Conservation (phyloP, 2,888 invertebrate genomes). For the Papilio gigon region DNA sequence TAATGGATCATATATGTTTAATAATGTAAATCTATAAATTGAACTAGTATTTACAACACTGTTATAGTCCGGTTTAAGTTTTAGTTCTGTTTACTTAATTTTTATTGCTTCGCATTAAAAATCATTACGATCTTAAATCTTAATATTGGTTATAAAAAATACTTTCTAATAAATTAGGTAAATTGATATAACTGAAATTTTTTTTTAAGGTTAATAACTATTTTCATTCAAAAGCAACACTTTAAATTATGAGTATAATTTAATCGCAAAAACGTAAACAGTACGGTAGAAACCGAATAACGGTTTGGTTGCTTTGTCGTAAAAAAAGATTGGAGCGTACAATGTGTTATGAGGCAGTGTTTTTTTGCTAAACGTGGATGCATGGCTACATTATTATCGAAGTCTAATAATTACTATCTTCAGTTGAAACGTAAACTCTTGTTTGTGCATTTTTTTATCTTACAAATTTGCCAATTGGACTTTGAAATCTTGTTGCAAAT, state of each 20-base stretch:
- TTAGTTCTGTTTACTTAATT: background rate
- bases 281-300: no score
- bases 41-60: background rate
- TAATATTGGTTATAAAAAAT: no score
- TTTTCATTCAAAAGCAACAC: background rate
- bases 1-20: background rate
- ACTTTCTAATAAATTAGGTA: no score
- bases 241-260: no score
- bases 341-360: no score
- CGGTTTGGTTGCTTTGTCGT: no score
- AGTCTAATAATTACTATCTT: no score
- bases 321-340: no score
- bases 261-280: no score
- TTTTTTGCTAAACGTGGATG: no score
- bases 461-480: background rate
- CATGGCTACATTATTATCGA: no score
- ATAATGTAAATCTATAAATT: background rate
- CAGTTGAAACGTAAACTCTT: background rate
- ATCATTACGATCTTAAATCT: background rate
- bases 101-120: background rate
- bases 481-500: background rate
- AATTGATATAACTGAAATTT: no score
- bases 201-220: background rate
- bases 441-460: background rate
- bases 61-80: background rate